A percentile compares a stretch with the other conserved stretches of the same genome.
Evolutionary conservation across 2,888 invertebrate species (phyloP).

Genomic region (Punctoribates punctum): DNA sequence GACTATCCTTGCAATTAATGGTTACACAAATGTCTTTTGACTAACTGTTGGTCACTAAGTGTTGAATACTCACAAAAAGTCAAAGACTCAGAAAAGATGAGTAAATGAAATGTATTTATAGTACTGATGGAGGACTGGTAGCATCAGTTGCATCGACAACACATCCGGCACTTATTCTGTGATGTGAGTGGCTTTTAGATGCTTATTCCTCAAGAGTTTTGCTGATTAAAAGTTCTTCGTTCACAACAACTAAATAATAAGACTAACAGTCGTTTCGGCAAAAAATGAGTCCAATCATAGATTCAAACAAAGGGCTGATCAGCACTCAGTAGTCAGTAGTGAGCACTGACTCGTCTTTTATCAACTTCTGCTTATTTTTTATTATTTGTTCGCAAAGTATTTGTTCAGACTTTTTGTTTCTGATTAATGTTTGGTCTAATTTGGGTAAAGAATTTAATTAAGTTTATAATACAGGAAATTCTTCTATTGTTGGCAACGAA

Average conservation of each 20-base stretch:
- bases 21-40: constrained; percentile 7
- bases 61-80: background rate
- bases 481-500: too few species aligned
- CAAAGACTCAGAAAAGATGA: background rate
- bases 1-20: too few species aligned
- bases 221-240: constrained; percentile 22
- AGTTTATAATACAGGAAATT: too few species aligned
- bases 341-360: too few species aligned
- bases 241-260: background rate
- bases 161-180: background rate
- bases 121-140: background rate
- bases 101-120: constrained; percentile 19
- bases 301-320: constrained; percentile 28
- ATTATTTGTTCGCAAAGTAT: constrained; percentile 6
- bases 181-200: constrained; percentile 26
- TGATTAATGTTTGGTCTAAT: too few species aligned
- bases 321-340: background rate
- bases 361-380: background rate
- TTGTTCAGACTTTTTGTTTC: background rate
- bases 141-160: constrained; percentile 8
- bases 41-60: constrained; percentile 7
- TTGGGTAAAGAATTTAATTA: too few species aligned
- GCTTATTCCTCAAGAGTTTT: constrained; percentile 30
- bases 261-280: background rate
- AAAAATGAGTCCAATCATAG: constrained; percentile 17